Percentiles rank a stretch among this genome's conserved stretches.
phyloP scores from a whole-genome alignment of 1,140 invertebrate species.

The Lamellibrachia luymesi region DNA sequence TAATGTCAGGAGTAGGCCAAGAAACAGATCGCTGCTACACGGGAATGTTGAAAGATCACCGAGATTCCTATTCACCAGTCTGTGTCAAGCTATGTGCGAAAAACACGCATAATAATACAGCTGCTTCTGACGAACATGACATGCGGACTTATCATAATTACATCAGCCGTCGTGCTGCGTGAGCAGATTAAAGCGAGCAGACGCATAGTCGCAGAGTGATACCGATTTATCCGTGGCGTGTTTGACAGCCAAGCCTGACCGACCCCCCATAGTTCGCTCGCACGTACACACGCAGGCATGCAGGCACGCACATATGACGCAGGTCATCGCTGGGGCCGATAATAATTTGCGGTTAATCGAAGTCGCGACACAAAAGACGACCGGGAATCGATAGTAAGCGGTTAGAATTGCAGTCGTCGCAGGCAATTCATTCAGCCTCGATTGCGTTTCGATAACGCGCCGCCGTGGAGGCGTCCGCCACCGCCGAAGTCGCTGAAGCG shows the following conservation, averaged over 20 bases:
- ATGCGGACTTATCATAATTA: not conserved
- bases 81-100: not conserved
- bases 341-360: not conserved
- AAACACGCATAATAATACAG: not conserved
- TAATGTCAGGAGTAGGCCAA: not conserved
- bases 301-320: not conserved
- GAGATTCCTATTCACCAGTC: not conserved
- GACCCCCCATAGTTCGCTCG: not conserved
- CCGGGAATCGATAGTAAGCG: not conserved
- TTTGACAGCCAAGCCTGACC: not conserved
- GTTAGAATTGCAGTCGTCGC: not conserved
- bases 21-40: not conserved
- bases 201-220: not conserved
- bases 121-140: not conserved
- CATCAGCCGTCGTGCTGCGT: not conserved
- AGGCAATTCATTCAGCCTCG: not conserved
- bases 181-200: not conserved
- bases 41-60: not conserved
- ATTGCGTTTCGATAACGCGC: not conserved
- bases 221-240: slow-evolving; percentile 7
- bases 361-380: not conserved
- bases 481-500: not conserved
- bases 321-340: not conserved
- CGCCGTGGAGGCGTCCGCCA: too few relatives aligned
- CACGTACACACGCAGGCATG: not conserved